Evolutionary conservation across 2,113 vertebrate genomes (phyloP).

Genomic region (Smithornis capensis): DNA sequence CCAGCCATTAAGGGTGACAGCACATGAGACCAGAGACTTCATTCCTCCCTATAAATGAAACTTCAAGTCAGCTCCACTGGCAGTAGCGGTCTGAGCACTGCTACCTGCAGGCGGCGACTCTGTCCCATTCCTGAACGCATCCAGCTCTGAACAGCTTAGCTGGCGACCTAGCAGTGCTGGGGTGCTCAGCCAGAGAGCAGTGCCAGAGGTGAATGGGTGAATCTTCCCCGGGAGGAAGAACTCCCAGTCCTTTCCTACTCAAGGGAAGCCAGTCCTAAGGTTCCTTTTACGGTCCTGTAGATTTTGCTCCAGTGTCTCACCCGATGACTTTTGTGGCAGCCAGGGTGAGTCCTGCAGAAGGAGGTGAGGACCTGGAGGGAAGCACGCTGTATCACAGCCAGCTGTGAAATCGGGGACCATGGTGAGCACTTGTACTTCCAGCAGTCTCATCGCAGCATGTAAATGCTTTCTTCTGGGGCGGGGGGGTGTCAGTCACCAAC

Average conservation of each 20-base stretch:
- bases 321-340: conserved; percentile 79
- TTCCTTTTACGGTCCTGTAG: neutral
- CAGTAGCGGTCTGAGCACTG: neutral
- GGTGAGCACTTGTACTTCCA: neutral
- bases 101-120: fast-evolving
- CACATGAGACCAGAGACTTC: neutral
- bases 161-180: neutral
- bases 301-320: conserved; percentile 46
- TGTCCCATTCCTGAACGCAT: neutral
- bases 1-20: neutral
- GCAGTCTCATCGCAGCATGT: neutral
- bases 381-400: neutral
- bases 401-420: neutral
- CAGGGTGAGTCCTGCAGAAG: neutral
- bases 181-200: no score
- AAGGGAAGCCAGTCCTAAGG: neutral
- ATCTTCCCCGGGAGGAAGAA: neutral
- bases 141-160: fast-evolving
- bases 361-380: neutral
- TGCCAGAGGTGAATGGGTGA: neutral
- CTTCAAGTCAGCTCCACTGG: neutral
- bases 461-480: neutral
- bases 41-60: neutral
- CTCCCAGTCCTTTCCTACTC: neutral
- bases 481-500: neutral